phyloP scores from a whole-genome alignment of 2,113 vertebrate species.

The Caloenas nicobarica region DNA sequence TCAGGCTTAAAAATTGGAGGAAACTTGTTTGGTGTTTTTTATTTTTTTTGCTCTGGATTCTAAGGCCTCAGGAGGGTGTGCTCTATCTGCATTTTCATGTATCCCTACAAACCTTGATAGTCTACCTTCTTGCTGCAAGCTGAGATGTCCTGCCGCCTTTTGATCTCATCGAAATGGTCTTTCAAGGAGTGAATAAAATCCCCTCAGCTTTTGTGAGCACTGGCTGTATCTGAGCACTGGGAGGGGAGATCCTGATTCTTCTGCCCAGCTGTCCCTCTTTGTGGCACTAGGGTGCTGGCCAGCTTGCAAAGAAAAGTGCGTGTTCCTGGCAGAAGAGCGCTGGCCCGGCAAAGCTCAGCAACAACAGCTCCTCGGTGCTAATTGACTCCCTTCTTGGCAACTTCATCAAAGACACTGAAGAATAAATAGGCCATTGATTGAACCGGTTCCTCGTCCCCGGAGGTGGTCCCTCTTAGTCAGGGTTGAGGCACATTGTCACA shows the following conservation, averaged over 20 bases:
- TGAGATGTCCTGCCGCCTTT: neutral
- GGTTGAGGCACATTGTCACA: neutral
- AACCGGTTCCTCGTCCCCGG: constrained; percentile 1
- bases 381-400: constrained; percentile 56
- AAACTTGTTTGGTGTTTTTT: neutral
- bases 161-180: neutral
- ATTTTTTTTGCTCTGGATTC: neutral
- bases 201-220: neutral
- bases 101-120: neutral
- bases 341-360: neutral
- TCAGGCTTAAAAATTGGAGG: neutral
- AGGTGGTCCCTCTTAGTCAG: constrained; percentile 8
- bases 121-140: neutral
- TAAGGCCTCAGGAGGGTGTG: neutral
- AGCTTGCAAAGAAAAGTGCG: constrained; percentile 9
- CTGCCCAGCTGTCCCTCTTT: neutral
- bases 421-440: constrained; percentile 42
- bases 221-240: rapidly evolving
- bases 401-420: constrained; percentile 4
- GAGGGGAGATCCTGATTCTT: constrained; percentile 10
- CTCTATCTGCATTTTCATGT: neutral
- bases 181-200: neutral
- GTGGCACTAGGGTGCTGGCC: constrained; percentile 28
- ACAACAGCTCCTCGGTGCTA: neutral
- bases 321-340: constrained; percentile 23